These are phyloP conservation scores for Labroides dimidiatus DNA, from an alignment of 2,797 vertebrate genomes.

Conservation along the genomic window DNA sequence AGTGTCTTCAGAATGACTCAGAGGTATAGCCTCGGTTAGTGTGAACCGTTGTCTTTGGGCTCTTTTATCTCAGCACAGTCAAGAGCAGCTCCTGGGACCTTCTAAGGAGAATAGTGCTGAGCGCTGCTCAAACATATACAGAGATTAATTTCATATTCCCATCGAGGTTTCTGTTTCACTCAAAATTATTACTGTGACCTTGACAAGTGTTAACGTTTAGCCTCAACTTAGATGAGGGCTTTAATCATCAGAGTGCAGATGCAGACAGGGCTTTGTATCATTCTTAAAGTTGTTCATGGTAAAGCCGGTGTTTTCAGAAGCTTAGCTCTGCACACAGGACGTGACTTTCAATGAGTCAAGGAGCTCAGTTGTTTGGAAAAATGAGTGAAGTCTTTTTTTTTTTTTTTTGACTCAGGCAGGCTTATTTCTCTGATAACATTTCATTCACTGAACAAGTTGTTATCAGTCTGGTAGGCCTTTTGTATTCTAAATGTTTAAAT, in stretches of 20 bases:
- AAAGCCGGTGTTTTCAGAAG: slow-evolving; percentile 45
- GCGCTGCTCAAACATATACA: slow-evolving; percentile 64
- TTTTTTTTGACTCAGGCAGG: slow-evolving; percentile 16
- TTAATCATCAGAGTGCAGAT: slow-evolving; percentile 69
- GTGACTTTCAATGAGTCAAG: slow-evolving; percentile 36
- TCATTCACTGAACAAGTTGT: slow-evolving; percentile 8
- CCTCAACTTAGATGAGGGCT: slow-evolving; percentile 56
- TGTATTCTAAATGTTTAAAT: not conserved
- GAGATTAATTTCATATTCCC: slow-evolving; percentile 78
- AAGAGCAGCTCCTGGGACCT: slow-evolving; percentile 59
- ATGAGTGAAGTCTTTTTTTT: slow-evolving; percentile 20
- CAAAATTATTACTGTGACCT: slow-evolving; percentile 73
- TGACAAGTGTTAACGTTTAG: slow-evolving; percentile 69
- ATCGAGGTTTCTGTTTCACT: slow-evolving; percentile 68
- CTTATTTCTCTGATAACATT: not conserved
- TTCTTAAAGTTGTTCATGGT: slow-evolving; percentile 49
- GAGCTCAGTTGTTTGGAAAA: slow-evolving; percentile 30
- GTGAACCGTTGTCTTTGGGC: slow-evolving; percentile 63
- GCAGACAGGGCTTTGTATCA: slow-evolving; percentile 50
- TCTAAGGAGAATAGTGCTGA: slow-evolving; percentile 69
- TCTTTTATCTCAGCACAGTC: slow-evolving; percentile 68
- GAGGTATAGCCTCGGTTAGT: slow-evolving; percentile 55
- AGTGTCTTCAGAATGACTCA: slow-evolving; percentile 50
- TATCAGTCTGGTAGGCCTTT: not conserved
- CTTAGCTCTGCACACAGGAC: slow-evolving; percentile 40